A percentile compares a stretch with the other conserved stretches of the same genome.
These are phyloP conservation scores for Andrena trimmerana DNA, from an alignment of 2,888 invertebrate genomes.

Conservation along the genomic window DNA sequence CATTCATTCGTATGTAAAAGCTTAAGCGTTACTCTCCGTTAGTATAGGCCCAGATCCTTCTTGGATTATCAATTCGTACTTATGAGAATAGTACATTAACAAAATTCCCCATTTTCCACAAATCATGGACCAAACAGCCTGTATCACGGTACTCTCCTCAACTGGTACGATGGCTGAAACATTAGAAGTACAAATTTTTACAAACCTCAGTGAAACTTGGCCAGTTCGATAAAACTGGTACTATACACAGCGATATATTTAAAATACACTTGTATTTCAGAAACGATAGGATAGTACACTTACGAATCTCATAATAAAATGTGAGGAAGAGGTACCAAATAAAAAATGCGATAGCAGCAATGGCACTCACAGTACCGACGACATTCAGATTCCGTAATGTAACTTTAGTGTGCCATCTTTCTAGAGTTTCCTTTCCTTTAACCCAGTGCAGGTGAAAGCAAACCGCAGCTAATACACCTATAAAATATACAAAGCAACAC, in stretches of 20 bases:
- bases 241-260: not conserved
- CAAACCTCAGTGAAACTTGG: not conserved
- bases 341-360: constrained; percentile 63
- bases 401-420: constrained; percentile 68
- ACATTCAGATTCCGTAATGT: constrained; percentile 70
- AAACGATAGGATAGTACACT: constrained; percentile 48
- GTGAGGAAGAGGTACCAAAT: constrained; percentile 76
- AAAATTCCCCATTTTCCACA: constrained; percentile 72
- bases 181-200: constrained; percentile 9
- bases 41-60: constrained; percentile 67
- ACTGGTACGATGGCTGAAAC: constrained; percentile 67
- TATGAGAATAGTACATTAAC: constrained; percentile 70
- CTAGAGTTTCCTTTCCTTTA: constrained; percentile 67
- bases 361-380: constrained; percentile 70
- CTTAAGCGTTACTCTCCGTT: constrained; percentile 60
- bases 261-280: not conserved
- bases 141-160: constrained; percentile 65
- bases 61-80: constrained; percentile 66
- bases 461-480: constrained; percentile 68
- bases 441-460: constrained; percentile 75
- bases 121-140: constrained; percentile 71
- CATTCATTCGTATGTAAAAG: constrained; percentile 1
- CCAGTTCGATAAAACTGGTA: not conserved
- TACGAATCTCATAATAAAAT: constrained; percentile 72
- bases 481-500: constrained; percentile 4